Percentiles rank a stretch among this genome's conserved stretches.
phyloP scores from a whole-genome alignment of 2,888 invertebrate species.

The Hirtodrosophila confusa region DNA sequence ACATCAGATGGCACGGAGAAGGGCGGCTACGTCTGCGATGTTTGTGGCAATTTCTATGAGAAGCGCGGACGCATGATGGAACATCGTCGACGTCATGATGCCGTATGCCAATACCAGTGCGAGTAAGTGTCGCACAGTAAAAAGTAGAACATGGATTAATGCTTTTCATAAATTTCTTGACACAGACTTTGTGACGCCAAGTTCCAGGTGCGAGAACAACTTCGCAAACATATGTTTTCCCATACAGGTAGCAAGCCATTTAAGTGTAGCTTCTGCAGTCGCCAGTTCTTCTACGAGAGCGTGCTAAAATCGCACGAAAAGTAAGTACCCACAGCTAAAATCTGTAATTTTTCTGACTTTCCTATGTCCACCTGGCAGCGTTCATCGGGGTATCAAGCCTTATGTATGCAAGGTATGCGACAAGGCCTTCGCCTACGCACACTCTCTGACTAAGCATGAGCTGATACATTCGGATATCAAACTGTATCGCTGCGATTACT shows the following conservation, averaged over 20 bases:
- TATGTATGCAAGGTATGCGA: conserved; percentile 79
- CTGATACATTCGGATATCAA: conserved; percentile 82
- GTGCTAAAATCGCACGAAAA: conserved; percentile 81
- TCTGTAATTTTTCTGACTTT: too few relatives aligned
- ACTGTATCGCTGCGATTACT: conserved; percentile 80
- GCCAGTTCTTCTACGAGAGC: conserved; percentile 82
- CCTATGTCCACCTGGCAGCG: conserved; percentile 39
- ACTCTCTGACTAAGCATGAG: conserved; percentile 81
- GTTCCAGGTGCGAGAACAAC: conserved; percentile 79
- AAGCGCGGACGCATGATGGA: conserved; percentile 82
- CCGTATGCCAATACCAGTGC: conserved; percentile 75
- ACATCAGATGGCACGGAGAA: conserved; percentile 64
- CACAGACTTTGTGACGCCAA: conserved; percentile 77
- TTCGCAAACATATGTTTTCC: conserved; percentile 81
- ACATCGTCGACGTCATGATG: conserved; percentile 80
- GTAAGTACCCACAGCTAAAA: conserved; percentile 52
- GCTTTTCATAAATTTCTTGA: not conserved
- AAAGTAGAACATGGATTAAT: not conserved
- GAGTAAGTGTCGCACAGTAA: conserved; percentile 68
- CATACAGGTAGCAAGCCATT: conserved; percentile 81
- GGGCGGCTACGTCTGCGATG: conserved; percentile 79
- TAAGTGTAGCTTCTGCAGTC: conserved; percentile 80
- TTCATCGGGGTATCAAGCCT: conserved; percentile 81
- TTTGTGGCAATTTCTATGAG: conserved; percentile 81
- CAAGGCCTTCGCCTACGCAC: conserved; percentile 80